Evolutionary conservation across 2,113 vertebrate species (phyloP).

Genomic region (Scomber scombrus): DNA sequence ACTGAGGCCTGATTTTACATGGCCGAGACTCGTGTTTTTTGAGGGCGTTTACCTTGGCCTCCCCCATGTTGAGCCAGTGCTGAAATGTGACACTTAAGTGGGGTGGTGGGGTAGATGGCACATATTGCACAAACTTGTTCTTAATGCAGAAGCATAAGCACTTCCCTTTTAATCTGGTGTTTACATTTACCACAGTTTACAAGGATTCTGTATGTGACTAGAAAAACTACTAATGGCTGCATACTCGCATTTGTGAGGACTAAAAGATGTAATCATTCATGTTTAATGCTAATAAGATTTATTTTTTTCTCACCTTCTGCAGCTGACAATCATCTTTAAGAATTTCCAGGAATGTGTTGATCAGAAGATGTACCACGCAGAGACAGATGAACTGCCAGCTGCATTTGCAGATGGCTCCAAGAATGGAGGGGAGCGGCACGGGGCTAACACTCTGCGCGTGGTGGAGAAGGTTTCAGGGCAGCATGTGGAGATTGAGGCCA

Average conservation of each 20-base stretch:
- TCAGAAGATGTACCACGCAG: conserved; percentile 96
- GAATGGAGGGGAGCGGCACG: conserved; percentile 93
- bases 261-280: neutral
- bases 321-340: conserved; percentile 99
- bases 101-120: conserved; percentile 59
- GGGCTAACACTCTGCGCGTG: conserved; percentile 93
- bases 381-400: conserved; percentile 94
- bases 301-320: conserved; percentile 20
- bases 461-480: conserved; percentile 94
- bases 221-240: neutral
- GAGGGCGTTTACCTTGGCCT: conserved; percentile 83
- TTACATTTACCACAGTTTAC: conserved; percentile 27
- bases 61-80: conserved; percentile 73
- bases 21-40: conserved; percentile 81
- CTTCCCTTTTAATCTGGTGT: conserved; percentile 32
- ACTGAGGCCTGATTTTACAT: conserved; percentile 84
- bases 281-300: neutral
- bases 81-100: conserved; percentile 80
- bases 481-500: conserved; percentile 96
- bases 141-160: conserved; percentile 55
- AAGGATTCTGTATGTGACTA: neutral
- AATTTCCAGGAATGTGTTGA: conserved; percentile 97
- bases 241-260: neutral
- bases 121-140: conserved; percentile 63
- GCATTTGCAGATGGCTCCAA: conserved; percentile 95